Evolutionary conservation across 2,113 vertebrate species (phyloP), one percentile per base, ranked within the genome.

Genomic region (Ptyas mucosa): DNA sequence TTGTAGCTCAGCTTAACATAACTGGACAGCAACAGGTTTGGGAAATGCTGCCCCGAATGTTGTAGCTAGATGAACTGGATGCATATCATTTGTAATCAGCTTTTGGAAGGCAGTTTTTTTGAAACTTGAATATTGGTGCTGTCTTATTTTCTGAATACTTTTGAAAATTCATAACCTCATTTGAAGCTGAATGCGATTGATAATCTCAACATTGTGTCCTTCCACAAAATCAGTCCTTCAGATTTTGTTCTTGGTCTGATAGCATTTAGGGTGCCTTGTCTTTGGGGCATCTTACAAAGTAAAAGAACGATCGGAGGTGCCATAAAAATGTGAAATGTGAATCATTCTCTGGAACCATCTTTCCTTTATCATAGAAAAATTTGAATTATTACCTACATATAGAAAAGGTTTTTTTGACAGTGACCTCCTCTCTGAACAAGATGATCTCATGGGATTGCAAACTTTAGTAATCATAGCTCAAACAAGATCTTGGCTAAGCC

Each of bases 81-180:
- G 94, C 92, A 95, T 94, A 95, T 94, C 94, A 94, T 21, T 95
- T 94, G 91, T 46, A 93, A 88, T 15, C 0, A 34, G 55, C 90
- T 94, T 93, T 94, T 94, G 93, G 12, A 96, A 93, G 91, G 87
- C 39, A 95, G 61, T 93, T 7, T 96, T 96, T 95, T 95, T 57
- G 64, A 89, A 93, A 92, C 94, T 96, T 94, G 52, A 94, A 34
- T 96, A 94, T 96, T 96, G 94, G 95, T 96, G 75, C 95, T 95
- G 34, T 94, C 92, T 90, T 94, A 94, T 95, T 97, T 96, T 94
- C 94, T 94, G 93, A 96, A 93, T 94, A 92, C 91, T 94, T 90
- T 95, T 94, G 0, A 91, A 95, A 95, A 75, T 94, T 94, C 91
- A 57, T 95, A 94, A 94, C 29, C 93, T 15, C 93, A 94, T 93